These are phyloP conservation scores for Drosophila seguyi DNA, from an alignment of 1,140 invertebrate species.

Conservation along the genomic window DNA sequence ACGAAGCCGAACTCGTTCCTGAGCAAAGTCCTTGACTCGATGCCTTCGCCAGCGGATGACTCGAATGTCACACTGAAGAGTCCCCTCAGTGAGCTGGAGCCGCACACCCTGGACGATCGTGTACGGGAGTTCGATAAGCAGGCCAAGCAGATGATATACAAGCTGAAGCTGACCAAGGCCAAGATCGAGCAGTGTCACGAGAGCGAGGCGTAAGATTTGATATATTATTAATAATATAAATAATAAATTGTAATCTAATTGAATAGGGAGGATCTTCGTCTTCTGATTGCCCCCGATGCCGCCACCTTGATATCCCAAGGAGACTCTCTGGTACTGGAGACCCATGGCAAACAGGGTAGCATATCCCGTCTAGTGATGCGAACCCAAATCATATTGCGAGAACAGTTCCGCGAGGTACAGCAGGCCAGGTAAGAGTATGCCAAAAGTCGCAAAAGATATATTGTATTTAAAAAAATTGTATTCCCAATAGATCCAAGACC, in stretches of 20 bases:
- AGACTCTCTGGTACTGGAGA: slow-evolving; percentile 90
- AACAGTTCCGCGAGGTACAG: slow-evolving; percentile 83
- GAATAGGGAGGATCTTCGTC: slow-evolving; percentile 72
- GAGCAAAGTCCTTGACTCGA: slow-evolving; percentile 69
- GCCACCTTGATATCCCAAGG: slow-evolving; percentile 92
- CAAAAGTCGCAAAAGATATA: background rate
- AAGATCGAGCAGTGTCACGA: slow-evolving; percentile 89
- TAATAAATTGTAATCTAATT: background rate
- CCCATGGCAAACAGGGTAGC: slow-evolving; percentile 86
- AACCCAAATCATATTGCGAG: slow-evolving; percentile 78
- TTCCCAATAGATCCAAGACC: slow-evolving; percentile 58
- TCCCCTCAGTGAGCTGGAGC: slow-evolving; percentile 52
- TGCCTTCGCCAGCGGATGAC: slow-evolving; percentile 69
- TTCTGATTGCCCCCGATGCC: slow-evolving; percentile 90
- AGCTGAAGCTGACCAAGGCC: slow-evolving; percentile 89
- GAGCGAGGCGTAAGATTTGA: slow-evolving; percentile 86
- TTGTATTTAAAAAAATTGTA: background rate
- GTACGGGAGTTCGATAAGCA: slow-evolving; percentile 87
- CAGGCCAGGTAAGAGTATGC: slow-evolving; percentile 68
- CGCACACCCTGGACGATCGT: slow-evolving; percentile 64
- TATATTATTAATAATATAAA: background rate
- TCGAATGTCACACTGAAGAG: slow-evolving; percentile 76
- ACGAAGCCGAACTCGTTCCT: slow-evolving; percentile 75
- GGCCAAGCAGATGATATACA: slow-evolving; percentile 88
- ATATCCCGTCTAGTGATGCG: slow-evolving; percentile 79